These are phyloP conservation scores for Halcyon badia DNA, from an alignment of 2,797 vertebrate species.

Conservation along the genomic window DNA sequence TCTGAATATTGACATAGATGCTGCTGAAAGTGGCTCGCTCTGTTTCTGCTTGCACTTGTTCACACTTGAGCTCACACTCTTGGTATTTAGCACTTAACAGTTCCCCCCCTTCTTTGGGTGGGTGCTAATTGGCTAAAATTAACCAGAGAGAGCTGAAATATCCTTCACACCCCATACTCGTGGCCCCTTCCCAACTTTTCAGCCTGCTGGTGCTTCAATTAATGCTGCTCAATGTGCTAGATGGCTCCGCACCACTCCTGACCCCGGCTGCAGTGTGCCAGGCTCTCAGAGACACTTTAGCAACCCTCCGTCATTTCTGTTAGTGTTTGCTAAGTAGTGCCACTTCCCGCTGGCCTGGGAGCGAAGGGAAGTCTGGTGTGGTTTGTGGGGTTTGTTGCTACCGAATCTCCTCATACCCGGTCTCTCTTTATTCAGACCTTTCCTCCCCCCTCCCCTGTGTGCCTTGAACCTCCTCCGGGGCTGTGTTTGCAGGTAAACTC, in stretches of 20 bases:
- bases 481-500: background rate
- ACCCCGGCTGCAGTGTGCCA: background rate
- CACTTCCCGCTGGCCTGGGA: background rate
- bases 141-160: background rate
- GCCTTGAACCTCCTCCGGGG: background rate
- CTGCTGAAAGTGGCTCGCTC: conserved; percentile 6
- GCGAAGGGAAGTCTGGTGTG: background rate
- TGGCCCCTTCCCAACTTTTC: background rate
- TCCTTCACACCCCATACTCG: background rate
- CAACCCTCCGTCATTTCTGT: background rate
- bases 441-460: background rate
- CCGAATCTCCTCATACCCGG: background rate
- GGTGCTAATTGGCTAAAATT: conserved; percentile 62
- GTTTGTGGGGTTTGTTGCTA: background rate
- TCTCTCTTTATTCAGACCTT: background rate
- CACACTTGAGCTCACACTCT: conserved; percentile 45
- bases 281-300: background rate
- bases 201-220: background rate
- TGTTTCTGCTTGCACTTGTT: conserved; percentile 36
- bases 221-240: background rate
- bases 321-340: background rate
- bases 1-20: conserved; percentile 24
- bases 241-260: background rate
- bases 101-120: background rate
- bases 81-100: background rate